Percentiles rank a stretch among this genome's conserved stretches.
Evolutionary conservation across 2,888 invertebrate genomes (phyloP).

Genomic region (Tuberolachnus salignus): DNA sequence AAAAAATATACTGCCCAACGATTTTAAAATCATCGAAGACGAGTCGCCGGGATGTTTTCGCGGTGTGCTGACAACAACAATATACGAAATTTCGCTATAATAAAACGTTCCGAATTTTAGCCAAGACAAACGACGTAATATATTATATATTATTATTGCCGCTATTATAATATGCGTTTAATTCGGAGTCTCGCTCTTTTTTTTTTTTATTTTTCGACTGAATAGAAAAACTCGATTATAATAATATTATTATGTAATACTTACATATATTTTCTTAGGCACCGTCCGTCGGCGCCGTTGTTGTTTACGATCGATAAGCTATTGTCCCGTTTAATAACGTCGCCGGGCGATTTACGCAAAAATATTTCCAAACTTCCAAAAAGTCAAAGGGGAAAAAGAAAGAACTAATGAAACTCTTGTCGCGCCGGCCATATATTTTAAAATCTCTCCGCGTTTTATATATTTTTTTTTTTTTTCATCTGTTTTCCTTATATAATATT

Average conservation of each 20-base stretch:
- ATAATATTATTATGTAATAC: too few species aligned
- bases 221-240: slow-evolving; percentile 43
- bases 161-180: slow-evolving; percentile 21
- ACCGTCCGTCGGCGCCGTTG: background rate
- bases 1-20: background rate
- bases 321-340: slow-evolving; percentile 49
- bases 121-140: slow-evolving; percentile 18
- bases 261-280: background rate
- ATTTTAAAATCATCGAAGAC: background rate
- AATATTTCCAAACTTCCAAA: slow-evolving; percentile 43
- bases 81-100: slow-evolving; percentile 5
- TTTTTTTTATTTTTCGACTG: slow-evolving; percentile 17
- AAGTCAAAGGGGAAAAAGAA: slow-evolving; percentile 33
- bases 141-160: background rate
- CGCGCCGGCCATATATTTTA: slow-evolving; percentile 30
- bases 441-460: slow-evolving; percentile 12
- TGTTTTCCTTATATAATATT: too few species aligned
- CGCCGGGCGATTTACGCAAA: slow-evolving; percentile 31
- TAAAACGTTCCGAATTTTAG: background rate
- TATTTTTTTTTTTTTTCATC: slow-evolving; percentile 36
- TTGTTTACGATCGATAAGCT: slow-evolving; percentile 45
- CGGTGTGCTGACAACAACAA: background rate
- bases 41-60: background rate
- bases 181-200: slow-evolving; percentile 5
- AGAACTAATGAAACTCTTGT: slow-evolving; percentile 48